These are phyloP conservation scores for Druon quercuslanigerum DNA, from an alignment of 1,140 invertebrate species.

Conservation along the genomic window DNA sequence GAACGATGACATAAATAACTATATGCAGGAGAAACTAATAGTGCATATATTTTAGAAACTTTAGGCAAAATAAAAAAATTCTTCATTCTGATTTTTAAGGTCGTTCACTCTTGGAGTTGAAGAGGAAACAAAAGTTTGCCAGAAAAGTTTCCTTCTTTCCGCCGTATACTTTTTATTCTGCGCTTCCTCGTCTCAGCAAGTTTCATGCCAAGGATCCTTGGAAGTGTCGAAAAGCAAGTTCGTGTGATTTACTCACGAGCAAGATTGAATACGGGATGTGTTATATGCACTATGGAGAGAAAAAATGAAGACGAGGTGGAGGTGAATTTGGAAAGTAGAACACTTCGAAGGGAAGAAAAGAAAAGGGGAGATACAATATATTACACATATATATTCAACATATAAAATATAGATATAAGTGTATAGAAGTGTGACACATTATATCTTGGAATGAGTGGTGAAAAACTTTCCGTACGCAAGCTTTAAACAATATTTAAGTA, in stretches of 20 bases:
- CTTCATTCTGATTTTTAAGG: slow-evolving; percentile 28
- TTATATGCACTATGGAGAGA: neutral
- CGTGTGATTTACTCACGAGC: slow-evolving; percentile 53
- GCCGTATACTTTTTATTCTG: slow-evolving; percentile 4
- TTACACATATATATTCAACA: neutral
- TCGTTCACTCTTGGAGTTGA: slow-evolving; percentile 26
- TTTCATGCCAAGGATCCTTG: slow-evolving; percentile 43
- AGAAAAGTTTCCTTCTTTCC: slow-evolving; percentile 43
- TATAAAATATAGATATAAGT: neutral
- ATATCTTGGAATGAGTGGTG: neutral
- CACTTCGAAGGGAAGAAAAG: neutral
- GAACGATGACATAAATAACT: too few relatives aligned
- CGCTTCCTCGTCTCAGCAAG: slow-evolving; percentile 33
- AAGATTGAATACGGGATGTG: slow-evolving; percentile 47
- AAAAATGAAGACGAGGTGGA: neutral
- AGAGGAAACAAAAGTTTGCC: slow-evolving; percentile 8
- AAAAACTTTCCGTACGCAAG: neutral
- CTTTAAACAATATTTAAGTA: slow-evolving; percentile 41
- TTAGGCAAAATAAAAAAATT: neutral
- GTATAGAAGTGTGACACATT: too few relatives aligned
- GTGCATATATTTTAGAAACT: neutral
- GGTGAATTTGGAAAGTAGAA: neutral
- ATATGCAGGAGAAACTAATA: too few relatives aligned
- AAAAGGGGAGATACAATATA: neutral
- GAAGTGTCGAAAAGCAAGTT: slow-evolving; percentile 53